Conservation (phyloP, 1,140 invertebrate species). For the Cydia strobilella region DNA sequence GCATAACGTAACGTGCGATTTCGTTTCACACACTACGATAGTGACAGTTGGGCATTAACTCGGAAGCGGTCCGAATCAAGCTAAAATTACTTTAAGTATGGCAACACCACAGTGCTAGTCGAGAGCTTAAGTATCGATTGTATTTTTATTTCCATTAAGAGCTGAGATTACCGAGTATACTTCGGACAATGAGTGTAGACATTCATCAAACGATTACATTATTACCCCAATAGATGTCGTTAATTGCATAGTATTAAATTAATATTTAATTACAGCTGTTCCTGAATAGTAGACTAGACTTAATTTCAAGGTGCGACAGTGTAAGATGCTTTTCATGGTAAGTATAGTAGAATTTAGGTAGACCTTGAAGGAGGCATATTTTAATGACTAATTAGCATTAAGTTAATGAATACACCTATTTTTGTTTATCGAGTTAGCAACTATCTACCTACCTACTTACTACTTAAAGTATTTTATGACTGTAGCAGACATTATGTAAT, state of each 20-base stretch:
- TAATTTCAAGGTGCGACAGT: constrained; percentile 34
- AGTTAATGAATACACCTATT: too few relatives aligned
- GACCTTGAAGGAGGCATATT: background rate
- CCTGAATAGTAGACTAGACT: constrained; percentile 1
- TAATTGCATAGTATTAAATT: constrained; percentile 27
- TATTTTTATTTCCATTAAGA: constrained; percentile 15
- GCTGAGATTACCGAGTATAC: background rate
- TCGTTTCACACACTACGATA: constrained; percentile 63
- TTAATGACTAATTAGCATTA: background rate
- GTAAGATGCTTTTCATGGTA: constrained; percentile 34
- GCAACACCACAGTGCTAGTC: constrained; percentile 49
- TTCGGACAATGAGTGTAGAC: constrained; percentile 18
- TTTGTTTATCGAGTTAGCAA: too few relatives aligned
- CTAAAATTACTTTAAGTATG: constrained; percentile 43
- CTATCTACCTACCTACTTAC: too few relatives aligned
- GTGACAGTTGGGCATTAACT: constrained; percentile 57
- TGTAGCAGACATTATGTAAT: too few relatives aligned
- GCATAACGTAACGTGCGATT: constrained; percentile 70
- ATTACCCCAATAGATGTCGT: constrained; percentile 23
- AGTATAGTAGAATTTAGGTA: background rate
- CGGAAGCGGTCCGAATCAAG: constrained; percentile 24
- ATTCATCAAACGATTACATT: constrained; percentile 28
- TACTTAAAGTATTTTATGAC: too few relatives aligned
- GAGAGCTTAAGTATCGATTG: constrained; percentile 36
- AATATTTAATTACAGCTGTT: constrained; percentile 29